These are phyloP conservation scores for Lepilemur septentrionalis DNA, from an alignment of 2,797 vertebrate genomes.

Conservation along the genomic window DNA sequence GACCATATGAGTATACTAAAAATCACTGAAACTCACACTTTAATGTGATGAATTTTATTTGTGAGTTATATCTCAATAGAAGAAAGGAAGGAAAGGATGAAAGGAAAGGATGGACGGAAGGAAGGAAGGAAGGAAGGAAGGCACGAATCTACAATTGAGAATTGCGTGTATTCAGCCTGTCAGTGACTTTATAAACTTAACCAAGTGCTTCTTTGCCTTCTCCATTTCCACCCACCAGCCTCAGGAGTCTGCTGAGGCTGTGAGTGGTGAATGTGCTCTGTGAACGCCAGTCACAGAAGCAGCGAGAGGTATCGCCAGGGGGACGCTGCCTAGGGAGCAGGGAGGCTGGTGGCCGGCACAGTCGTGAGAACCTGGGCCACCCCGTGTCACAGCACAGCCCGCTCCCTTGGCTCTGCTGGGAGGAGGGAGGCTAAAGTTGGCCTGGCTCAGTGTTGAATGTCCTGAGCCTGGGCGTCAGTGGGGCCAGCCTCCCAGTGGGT, in stretches of 20 bases:
- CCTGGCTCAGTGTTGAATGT: rapidly evolving
- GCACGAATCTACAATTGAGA: background rate
- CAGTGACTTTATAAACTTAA: background rate
- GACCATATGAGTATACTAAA: background rate
- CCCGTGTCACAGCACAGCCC: background rate
- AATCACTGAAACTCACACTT: background rate
- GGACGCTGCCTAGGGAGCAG: background rate
- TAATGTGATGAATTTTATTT: background rate
- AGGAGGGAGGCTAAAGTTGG: background rate
- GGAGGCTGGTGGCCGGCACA: background rate
- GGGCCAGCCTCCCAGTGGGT: background rate
- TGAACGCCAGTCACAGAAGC: too few relatives aligned
- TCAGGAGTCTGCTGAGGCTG: rapidly evolving
- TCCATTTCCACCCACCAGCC: background rate
- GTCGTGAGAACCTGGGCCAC: background rate
- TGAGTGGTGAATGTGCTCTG: too few relatives aligned
- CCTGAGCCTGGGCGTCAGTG: background rate
- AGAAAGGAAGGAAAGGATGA: background rate
- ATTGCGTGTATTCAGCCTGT: too few relatives aligned
- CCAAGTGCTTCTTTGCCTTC: background rate
- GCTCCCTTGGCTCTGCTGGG: background rate
- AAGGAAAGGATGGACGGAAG: too few relatives aligned
- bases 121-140: background rate
- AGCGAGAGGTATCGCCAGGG: background rate
- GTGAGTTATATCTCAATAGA: background rate